Evolutionary conservation across 2,113 vertebrate genomes (phyloP).

Genomic region (Pandion haliaetus): DNA sequence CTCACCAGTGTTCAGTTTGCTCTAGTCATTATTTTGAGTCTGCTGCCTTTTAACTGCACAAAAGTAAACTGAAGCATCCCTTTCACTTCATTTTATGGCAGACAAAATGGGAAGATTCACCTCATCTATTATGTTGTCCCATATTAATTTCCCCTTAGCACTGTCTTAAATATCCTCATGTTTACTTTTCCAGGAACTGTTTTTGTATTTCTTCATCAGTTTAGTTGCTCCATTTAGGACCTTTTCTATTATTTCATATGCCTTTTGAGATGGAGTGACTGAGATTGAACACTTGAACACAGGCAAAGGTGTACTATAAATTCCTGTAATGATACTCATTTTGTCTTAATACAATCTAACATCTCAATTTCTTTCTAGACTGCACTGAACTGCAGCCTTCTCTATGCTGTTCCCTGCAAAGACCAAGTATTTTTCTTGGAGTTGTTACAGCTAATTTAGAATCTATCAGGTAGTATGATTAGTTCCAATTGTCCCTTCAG

Average conservation of each 20-base stretch:
- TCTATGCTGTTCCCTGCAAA: neutral
- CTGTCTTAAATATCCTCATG: neutral
- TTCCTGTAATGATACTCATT: conserved; percentile 11
- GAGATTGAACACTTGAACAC: conserved; percentile 8
- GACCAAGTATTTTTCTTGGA: neutral
- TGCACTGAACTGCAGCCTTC: neutral
- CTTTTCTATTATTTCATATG: neutral
- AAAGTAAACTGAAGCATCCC: neutral
- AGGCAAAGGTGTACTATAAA: neutral
- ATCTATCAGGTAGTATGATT: conserved; percentile 65
- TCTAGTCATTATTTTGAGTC: neutral
- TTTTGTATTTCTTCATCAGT: conserved; percentile 20
- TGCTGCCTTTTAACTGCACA: neutral
- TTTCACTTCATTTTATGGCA: neutral
- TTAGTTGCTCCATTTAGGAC: neutral
- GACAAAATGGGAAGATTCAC: neutral
- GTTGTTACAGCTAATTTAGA: conserved; percentile 61
- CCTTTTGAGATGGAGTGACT: neutral
- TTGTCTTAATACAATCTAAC: conserved; percentile 45
- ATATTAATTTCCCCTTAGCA: conserved; percentile 6
- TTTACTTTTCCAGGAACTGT: neutral
- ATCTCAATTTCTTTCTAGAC: conserved; percentile 47
- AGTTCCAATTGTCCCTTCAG: conserved; percentile 67
- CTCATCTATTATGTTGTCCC: neutral
- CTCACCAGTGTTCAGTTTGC: neutral